phyloP scores from a whole-genome alignment of 2,113 vertebrate genomes.

The Ceyx cyanopectus region DNA sequence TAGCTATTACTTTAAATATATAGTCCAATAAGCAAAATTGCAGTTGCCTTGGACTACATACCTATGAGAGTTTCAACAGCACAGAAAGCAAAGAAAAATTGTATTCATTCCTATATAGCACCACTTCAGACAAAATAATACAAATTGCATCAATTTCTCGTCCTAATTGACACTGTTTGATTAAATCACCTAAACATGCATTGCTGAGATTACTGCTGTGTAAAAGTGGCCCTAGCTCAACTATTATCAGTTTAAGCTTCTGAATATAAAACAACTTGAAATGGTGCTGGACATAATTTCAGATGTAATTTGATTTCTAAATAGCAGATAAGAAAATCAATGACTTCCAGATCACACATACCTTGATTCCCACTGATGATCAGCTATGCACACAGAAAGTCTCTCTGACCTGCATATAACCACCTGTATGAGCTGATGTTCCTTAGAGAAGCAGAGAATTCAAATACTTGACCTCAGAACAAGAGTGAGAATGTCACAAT shows the following conservation, averaged over 20 bases:
- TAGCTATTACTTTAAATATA: constrained; percentile 13
- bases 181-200: background rate
- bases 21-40: background rate
- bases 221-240: background rate
- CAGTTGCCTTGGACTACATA: background rate
- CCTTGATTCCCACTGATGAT: background rate
- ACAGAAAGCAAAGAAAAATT: background rate
- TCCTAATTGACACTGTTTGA: background rate
- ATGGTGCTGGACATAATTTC: background rate
- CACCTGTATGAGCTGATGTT: background rate
- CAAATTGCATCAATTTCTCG: background rate
- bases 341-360: background rate
- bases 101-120: background rate
- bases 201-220: background rate
- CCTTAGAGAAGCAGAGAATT: background rate
- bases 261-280: background rate
- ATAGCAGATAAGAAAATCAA: background rate
- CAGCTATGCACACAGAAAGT: background rate
- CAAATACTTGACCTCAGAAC: background rate
- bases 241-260: background rate
- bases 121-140: background rate
- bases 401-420: background rate
- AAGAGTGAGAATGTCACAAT: background rate
- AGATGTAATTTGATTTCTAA: background rate
- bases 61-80: background rate